These are phyloP conservation scores for Pseudanteris insignis DNA, from an alignment of 2,888 invertebrate genomes.

Conservation along the genomic window DNA sequence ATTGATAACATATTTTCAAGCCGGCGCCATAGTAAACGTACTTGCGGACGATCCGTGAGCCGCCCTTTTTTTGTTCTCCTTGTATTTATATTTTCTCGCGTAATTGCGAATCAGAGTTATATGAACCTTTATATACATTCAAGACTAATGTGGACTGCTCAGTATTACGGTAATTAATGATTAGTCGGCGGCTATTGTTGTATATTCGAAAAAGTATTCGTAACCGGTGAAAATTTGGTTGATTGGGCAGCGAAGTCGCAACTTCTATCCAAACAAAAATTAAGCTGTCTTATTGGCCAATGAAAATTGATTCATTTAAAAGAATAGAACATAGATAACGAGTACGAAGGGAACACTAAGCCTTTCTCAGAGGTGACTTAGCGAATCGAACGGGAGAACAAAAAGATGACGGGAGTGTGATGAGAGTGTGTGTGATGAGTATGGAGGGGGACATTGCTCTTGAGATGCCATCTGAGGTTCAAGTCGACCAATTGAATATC, in stretches of 20 bases:
- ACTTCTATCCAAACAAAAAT: neutral
- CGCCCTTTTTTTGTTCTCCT: slow-evolving; percentile 38
- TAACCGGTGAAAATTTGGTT: slow-evolving; percentile 16
- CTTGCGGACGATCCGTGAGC: slow-evolving; percentile 29
- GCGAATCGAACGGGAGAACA: slow-evolving; percentile 46
- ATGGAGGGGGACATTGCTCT: slow-evolving; percentile 13
- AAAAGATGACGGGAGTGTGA: slow-evolving; percentile 41
- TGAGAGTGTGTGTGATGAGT: slow-evolving; percentile 45
- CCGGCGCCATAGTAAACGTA: slow-evolving; percentile 13
- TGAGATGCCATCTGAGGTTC: slow-evolving; percentile 12
- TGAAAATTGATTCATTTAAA: slow-evolving; percentile 49
- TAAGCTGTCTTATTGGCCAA: slow-evolving; percentile 44
- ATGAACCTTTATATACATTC: slow-evolving; percentile 40
- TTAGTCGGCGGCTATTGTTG: slow-evolving; percentile 34
- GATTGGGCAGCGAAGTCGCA: slow-evolving; percentile 15
- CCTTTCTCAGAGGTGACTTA: slow-evolving; percentile 50
- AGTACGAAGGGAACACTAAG: slow-evolving; percentile 46
- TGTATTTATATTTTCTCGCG: slow-evolving; percentile 20
- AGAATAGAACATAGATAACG: slow-evolving; percentile 11
- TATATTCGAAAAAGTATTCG: slow-evolving; percentile 31
- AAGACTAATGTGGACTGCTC: slow-evolving; percentile 51
- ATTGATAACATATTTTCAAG: slow-evolving; percentile 14
- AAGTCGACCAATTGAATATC: slow-evolving; percentile 4
- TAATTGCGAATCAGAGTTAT: slow-evolving; percentile 42
- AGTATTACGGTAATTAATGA: slow-evolving; percentile 49